A percentile compares a stretch with the other conserved stretches of the same genome.
These are phyloP conservation scores for Semnornis frantzii DNA, from an alignment of 2,113 vertebrate genomes.

Conservation along the genomic window DNA sequence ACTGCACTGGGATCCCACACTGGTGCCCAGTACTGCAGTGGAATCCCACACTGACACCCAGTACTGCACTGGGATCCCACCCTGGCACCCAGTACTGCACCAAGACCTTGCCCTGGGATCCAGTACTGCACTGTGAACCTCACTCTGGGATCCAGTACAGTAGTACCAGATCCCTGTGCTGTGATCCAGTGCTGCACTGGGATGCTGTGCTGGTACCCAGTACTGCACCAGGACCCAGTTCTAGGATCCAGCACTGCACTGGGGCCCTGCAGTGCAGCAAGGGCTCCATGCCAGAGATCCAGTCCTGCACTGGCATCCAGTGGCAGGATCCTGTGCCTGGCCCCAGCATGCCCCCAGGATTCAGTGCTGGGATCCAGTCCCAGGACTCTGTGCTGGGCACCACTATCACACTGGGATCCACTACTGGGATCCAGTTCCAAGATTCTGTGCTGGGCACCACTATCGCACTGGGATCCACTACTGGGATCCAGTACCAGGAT, in stretches of 20 bases:
- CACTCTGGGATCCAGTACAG: background rate
- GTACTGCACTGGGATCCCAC: background rate
- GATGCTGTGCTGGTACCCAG: background rate
- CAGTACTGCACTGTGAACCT: background rate
- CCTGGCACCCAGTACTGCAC: background rate
- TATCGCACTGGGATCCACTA: too few relatives aligned
- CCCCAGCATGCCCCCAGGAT: too few relatives aligned
- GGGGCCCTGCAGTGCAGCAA: background rate
- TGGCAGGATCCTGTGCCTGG: too few relatives aligned
- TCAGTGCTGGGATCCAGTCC: too few relatives aligned
- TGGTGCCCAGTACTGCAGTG: background rate
- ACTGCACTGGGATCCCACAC: background rate
- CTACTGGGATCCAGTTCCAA: background rate
- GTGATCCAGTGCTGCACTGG: background rate
- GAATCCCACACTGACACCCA: background rate
- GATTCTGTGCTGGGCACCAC: too few relatives aligned
- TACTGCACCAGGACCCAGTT: rapidly evolving
- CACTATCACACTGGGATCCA: background rate
- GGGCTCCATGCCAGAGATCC: background rate
- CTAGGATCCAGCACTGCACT: background rate
- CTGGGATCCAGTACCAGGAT: too few relatives aligned
- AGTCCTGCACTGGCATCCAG: background rate
- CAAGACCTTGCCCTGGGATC: background rate
- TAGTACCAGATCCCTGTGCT: background rate
- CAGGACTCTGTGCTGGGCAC: background rate